Conservation (phyloP, 1,140 invertebrate species). For the Thrips palmi region DNA sequence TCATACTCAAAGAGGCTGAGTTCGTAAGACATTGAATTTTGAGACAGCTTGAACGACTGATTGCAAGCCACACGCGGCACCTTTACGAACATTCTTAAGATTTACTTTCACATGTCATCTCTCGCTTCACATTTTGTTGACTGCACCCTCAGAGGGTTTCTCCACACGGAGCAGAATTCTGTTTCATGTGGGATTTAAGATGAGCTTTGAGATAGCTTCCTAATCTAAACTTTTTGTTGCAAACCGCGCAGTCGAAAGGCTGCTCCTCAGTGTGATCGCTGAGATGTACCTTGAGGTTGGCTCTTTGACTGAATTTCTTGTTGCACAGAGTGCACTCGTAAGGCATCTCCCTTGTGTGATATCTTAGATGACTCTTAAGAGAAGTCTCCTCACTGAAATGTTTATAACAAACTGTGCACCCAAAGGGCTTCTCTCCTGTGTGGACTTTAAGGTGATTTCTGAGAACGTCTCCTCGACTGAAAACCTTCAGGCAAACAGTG, state of each 20-base stretch:
- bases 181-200: too few species aligned
- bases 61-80: too few species aligned
- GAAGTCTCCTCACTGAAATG: constrained; percentile 32
- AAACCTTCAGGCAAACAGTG: constrained; percentile 41
- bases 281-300: constrained; percentile 37
- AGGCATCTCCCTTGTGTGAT: constrained; percentile 44
- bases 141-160: too few species aligned
- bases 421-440: constrained; percentile 29
- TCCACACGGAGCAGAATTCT: too few species aligned
- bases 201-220: constrained; percentile 34
- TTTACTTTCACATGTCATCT: too few species aligned
- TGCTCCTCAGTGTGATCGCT: constrained; percentile 36
- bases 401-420: constrained; percentile 35
- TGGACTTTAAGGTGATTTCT: constrained; percentile 14
- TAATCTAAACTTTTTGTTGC: constrained; percentile 34
- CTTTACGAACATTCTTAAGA: too few species aligned
- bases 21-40: too few species aligned
- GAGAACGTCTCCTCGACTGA: constrained; percentile 40
- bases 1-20: too few species aligned
- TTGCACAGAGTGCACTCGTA: constrained; percentile 50
- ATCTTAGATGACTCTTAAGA: constrained; percentile 35
- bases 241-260: constrained; percentile 37
- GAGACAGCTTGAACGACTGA: too few species aligned
- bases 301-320: constrained; percentile 45
- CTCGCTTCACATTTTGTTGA: too few species aligned